Conservation (phyloP, 64 coral and sea anemone species). For the Montipora cactus region DNA sequence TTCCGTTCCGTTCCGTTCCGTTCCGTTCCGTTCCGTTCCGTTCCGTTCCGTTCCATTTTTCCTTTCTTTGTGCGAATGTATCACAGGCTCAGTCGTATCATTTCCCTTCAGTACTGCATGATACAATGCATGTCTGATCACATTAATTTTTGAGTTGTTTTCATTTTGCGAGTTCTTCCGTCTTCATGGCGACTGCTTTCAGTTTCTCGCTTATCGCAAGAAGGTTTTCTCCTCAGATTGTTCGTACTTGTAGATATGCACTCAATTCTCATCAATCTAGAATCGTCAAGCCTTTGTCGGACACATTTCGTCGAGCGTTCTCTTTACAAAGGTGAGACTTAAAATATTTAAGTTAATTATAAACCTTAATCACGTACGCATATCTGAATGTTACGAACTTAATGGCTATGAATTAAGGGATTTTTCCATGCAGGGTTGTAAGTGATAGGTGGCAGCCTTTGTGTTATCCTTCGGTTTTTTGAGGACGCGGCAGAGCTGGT, state of each 20-base stretch:
- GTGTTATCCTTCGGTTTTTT: no score
- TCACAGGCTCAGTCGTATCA: background rate
- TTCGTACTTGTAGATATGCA: background rate
- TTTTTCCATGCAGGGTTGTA: no score
- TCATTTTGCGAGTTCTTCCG: background rate
- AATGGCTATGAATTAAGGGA: no score
- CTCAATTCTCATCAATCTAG: background rate
- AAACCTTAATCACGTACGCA: background rate
- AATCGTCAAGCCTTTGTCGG: background rate
- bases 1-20: no score
- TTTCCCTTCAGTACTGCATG: background rate
- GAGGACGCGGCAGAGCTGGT: no score
- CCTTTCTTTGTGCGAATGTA: background rate
- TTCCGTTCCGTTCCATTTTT: background rate
- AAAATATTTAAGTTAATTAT: background rate
- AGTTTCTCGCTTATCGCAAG: conserved; percentile 8
- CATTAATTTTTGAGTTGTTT: background rate
- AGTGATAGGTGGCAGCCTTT: no score
- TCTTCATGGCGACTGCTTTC: background rate
- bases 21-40: no score
- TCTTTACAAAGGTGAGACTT: background rate
- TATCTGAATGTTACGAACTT: background rate
- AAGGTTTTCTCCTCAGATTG: conserved; percentile 13
- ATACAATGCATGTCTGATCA: background rate
- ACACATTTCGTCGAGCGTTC: background rate